Conservation (phyloP, 2,888 invertebrate species). For the Cephus nigrinus region DNA sequence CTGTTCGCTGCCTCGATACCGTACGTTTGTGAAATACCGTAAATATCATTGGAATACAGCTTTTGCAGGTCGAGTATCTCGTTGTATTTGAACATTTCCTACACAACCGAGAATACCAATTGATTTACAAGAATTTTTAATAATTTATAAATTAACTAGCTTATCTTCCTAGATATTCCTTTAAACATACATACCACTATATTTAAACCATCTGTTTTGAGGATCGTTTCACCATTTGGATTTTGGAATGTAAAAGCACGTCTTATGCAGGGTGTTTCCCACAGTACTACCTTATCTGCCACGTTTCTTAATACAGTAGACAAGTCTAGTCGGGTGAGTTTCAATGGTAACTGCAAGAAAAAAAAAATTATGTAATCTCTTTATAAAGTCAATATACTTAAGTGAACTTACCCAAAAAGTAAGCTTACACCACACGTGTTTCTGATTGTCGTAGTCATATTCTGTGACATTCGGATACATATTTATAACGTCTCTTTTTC, state of each 20-base stretch:
- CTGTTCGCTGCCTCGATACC: constrained; percentile 96
- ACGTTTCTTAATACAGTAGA: constrained; percentile 78
- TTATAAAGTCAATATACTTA: neutral
- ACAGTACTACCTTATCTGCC: constrained; percentile 79
- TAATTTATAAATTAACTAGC: constrained; percentile 2
- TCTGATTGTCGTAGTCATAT: constrained; percentile 81
- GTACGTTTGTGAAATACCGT: constrained; percentile 88
- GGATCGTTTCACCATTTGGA: constrained; percentile 70
- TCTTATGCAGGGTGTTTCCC: constrained; percentile 83
- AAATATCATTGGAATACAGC: constrained; percentile 94
- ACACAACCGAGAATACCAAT: constrained; percentile 28
- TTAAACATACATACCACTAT: constrained; percentile 71
- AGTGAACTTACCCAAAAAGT: constrained; percentile 74
- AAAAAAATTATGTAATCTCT: constrained; percentile 18
- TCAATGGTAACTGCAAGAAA: constrained; percentile 70
- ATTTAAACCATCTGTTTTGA: constrained; percentile 97
- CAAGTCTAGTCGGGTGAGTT: constrained; percentile 78
- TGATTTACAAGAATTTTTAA: neutral
- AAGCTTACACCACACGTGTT: constrained; percentile 87
- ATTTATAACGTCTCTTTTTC: constrained; percentile 62
- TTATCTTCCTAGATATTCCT: neutral
- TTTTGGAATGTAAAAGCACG: constrained; percentile 85
- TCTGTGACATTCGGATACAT: constrained; percentile 68
- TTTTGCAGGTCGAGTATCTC: constrained; percentile 82
- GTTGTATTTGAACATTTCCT: constrained; percentile 89